phyloP scores from a whole-genome alignment of 2,113 vertebrate species.

The Vidua macroura region DNA sequence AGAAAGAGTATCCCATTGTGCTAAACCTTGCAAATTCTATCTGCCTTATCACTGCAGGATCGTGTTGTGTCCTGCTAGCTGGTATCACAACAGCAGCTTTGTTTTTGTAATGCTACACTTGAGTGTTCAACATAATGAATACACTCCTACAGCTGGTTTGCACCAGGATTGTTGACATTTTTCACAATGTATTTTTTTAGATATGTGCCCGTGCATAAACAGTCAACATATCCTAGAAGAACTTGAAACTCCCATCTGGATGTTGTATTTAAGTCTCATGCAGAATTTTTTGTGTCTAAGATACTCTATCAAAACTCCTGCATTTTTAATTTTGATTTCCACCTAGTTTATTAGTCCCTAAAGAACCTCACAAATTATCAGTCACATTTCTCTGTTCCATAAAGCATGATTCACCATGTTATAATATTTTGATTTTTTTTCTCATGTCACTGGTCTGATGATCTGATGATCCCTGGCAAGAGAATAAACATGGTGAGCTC shows the following conservation, averaged over 20 bases:
- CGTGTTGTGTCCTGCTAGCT: constrained; percentile 20
- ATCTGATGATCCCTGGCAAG: not conserved
- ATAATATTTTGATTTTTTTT: not conserved
- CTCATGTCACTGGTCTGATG: not conserved
- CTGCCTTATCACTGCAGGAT: constrained; percentile 3
- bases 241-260: not conserved
- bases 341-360: not conserved
- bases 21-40: not conserved
- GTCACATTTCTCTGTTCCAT: not conserved
- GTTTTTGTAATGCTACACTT: not conserved
- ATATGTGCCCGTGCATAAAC: not conserved
- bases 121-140: not conserved
- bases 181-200: not conserved
- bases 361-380: not conserved
- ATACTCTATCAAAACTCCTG: not conserved
- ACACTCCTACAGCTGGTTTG: constrained; percentile 17
- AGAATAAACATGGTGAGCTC: not conserved
- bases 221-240: not conserved
- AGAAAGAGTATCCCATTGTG: not conserved
- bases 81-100: not conserved
- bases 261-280: not conserved
- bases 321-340: not conserved
- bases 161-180: not conserved
- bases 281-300: not conserved
- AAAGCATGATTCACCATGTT: not conserved